Percentiles rank a stretch among this genome's conserved stretches.
phyloP scores from a whole-genome alignment of 2,797 vertebrate species.

The Oophaga sylvatica region DNA sequence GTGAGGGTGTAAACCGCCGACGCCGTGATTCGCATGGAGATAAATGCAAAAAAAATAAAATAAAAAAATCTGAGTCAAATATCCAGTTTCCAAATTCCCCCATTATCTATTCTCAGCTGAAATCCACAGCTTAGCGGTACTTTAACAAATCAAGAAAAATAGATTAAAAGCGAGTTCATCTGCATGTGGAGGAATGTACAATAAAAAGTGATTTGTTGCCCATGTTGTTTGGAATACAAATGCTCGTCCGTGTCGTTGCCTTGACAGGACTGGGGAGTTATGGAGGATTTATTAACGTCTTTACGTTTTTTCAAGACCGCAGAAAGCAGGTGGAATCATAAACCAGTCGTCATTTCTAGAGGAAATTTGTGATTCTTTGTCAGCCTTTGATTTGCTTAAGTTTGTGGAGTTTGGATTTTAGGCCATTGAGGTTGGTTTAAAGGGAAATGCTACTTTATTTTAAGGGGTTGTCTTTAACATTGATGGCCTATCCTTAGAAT shows the following conservation, averaged over 20 bases:
- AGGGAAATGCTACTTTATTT: neutral
- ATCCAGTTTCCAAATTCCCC: slow-evolving; percentile 24
- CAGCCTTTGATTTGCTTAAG: slow-evolving; percentile 26
- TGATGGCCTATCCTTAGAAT: too few relatives aligned
- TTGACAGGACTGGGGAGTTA: slow-evolving; percentile 51
- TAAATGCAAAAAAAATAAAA: slow-evolving; percentile 3
- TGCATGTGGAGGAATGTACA: slow-evolving; percentile 44
- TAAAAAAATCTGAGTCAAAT: slow-evolving; percentile 23
- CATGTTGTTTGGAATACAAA: slow-evolving; percentile 51
- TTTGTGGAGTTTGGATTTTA: neutral
- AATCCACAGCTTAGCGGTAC: slow-evolving; percentile 26
- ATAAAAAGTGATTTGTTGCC: slow-evolving; percentile 55
- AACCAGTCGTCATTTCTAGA: slow-evolving; percentile 39
- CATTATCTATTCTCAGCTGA: slow-evolving; percentile 43
- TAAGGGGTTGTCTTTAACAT: too few relatives aligned
- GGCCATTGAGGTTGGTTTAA: neutral
- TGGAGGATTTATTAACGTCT: slow-evolving; percentile 55
- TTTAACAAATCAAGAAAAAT: slow-evolving; percentile 46
- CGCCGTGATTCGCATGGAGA: slow-evolving; percentile 31
- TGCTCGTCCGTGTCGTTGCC: slow-evolving; percentile 4
- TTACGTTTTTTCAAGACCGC: slow-evolving; percentile 8
- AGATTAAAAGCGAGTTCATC: slow-evolving; percentile 52
- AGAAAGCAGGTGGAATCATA: slow-evolving; percentile 48
- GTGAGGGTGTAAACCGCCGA: slow-evolving; percentile 45
- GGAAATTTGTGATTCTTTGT: slow-evolving; percentile 12